phyloP scores from a whole-genome alignment of 2,888 invertebrate species.

The Diarsia brunnea region DNA sequence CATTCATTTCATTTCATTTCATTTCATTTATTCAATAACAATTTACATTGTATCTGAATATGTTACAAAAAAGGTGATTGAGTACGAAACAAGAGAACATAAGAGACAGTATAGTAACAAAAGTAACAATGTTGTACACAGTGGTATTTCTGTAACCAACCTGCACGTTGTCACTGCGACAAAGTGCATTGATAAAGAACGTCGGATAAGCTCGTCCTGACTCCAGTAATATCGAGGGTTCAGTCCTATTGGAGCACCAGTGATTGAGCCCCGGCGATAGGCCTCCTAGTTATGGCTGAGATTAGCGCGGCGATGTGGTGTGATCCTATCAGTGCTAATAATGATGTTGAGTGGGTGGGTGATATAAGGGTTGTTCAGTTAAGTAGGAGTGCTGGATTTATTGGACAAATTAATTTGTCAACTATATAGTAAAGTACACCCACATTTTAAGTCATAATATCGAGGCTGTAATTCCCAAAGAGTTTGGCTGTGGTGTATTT shows the following conservation, averaged over 20 bases:
- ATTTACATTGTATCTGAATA: too few species aligned
- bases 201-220: slow-evolving; percentile 34
- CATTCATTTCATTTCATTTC: too few species aligned
- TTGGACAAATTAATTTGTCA: not conserved
- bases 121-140: not conserved
- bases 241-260: not conserved
- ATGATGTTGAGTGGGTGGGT: slow-evolving; percentile 12
- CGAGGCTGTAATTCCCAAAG: not conserved
- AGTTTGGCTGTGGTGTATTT: not conserved
- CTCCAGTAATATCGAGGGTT: slow-evolving; percentile 20
- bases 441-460: not conserved
- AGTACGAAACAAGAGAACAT: too few species aligned
- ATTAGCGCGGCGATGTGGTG: slow-evolving; percentile 13
- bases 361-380: not conserved
- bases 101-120: too few species aligned
- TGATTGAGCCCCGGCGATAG: slow-evolving; percentile 40
- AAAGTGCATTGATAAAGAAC: slow-evolving; percentile 54
- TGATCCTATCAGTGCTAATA: slow-evolving; percentile 15
- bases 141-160: not conserved
- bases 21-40: too few species aligned
- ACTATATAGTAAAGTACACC: not conserved
- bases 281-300: slow-evolving; percentile 37
- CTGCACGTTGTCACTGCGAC: slow-evolving; percentile 14
- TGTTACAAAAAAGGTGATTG: too few species aligned
- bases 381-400: not conserved